A percentile compares a stretch with the other conserved stretches of the same genome.
These are phyloP conservation scores for Nephrocerus scutellatus DNA, from an alignment of 2,888 invertebrate species.

Conservation along the genomic window DNA sequence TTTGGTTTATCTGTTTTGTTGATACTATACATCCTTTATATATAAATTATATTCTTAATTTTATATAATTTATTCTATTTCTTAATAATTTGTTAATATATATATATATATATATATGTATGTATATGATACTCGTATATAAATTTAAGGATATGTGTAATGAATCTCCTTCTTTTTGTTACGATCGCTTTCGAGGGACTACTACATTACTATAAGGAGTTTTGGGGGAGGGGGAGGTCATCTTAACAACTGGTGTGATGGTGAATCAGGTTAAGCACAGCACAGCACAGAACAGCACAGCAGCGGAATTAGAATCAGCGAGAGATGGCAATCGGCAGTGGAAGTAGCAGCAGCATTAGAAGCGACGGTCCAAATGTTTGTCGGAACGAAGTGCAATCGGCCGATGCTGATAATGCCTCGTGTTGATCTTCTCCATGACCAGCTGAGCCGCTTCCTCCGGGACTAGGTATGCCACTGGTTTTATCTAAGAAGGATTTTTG, in stretches of 20 bases:
- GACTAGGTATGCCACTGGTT: constrained; percentile 26
- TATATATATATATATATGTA: constrained; percentile 15
- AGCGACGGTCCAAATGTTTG: no score
- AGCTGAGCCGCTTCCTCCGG: constrained; percentile 26
- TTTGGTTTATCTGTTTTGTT: constrained; percentile 17
- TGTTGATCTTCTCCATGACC: constrained; percentile 30
- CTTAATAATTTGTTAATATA: constrained; percentile 20
- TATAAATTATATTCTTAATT: constrained; percentile 25
- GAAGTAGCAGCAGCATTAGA: no score
- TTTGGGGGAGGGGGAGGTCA: no score
- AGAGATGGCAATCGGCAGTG: no score
- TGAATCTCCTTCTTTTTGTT: no score
- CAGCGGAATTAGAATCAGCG: no score
- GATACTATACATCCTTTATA: constrained; percentile 22
- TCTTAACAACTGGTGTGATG: no score
- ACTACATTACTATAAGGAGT: no score
- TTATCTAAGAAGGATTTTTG: constrained; percentile 54
- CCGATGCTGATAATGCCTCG: constrained; percentile 20
- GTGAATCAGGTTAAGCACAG: constrained; percentile 19
- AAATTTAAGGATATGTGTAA: no score
- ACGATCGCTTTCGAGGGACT: no score
- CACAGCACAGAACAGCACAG: constrained; percentile 7
- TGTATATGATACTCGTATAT: no score
- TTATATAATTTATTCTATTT: constrained; percentile 16
- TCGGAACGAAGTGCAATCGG: constrained; percentile 11